Evolutionary conservation across 1,140 invertebrate species (phyloP).

Genomic region (Cardiocondyla obscurior): DNA sequence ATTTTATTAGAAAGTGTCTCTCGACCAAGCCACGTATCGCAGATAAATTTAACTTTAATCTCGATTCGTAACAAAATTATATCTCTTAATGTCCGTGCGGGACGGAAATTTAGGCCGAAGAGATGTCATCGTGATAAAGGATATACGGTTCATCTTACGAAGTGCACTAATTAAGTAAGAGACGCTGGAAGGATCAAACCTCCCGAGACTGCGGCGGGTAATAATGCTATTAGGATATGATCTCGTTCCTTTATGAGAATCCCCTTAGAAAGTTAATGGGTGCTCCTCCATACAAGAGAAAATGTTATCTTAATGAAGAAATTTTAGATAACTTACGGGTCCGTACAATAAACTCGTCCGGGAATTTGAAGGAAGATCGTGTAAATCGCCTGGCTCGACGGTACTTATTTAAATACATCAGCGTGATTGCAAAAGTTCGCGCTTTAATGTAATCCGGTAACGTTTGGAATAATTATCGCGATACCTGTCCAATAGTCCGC

Average conservation of each 20-base stretch:
- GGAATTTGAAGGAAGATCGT: background rate
- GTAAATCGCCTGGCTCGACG: background rate
- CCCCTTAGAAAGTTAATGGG: background rate
- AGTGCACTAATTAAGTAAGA: slow-evolving; percentile 37
- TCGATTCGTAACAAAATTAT: background rate
- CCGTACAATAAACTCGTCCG: background rate
- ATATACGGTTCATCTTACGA: slow-evolving; percentile 3
- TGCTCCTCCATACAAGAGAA: background rate
- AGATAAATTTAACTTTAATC: background rate
- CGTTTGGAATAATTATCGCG: background rate
- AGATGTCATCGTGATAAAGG: slow-evolving; percentile 8
- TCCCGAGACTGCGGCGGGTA: background rate
- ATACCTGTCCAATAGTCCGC: background rate
- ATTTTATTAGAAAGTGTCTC: no score
- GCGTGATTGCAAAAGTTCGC: background rate
- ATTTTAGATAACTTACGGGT: background rate
- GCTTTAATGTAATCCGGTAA: background rate
- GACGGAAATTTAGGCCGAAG: background rate
- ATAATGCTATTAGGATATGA: slow-evolving; percentile 50
- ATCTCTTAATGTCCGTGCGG: background rate
- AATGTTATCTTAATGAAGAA: slow-evolving; percentile 37
- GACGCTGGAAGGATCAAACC: slow-evolving; percentile 25
- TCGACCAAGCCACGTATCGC: no score
- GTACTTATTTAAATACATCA: background rate
- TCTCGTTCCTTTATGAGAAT: slow-evolving; percentile 21